Percentiles rank a stretch among this genome's conserved stretches.
These are phyloP conservation scores for Platycheirus albimanus DNA, from an alignment of 2,888 invertebrate genomes.

Conservation along the genomic window DNA sequence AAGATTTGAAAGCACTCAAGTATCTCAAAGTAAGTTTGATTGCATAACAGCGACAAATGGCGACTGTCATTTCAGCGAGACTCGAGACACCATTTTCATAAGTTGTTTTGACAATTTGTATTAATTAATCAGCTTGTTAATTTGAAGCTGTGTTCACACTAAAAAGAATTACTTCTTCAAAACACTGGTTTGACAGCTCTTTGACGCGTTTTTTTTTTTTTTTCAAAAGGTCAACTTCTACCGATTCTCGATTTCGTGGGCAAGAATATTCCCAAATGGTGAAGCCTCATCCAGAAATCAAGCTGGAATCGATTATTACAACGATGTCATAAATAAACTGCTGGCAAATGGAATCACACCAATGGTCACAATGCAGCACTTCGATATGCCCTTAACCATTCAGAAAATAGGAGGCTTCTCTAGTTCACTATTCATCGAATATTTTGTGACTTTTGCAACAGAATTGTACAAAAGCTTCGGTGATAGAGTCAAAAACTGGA, in stretches of 20 bases:
- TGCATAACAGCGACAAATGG: background rate
- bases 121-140: too few relatives aligned
- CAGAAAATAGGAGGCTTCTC: slow-evolving; percentile 84
- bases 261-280: slow-evolving; percentile 86
- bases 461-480: slow-evolving; percentile 83
- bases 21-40: slow-evolving; percentile 83
- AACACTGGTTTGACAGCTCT: too few relatives aligned
- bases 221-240: slow-evolving; percentile 83
- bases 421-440: slow-evolving; percentile 82
- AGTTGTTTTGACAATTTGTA: too few relatives aligned
- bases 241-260: slow-evolving; percentile 86
- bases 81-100: too few relatives aligned
- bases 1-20: slow-evolving; percentile 84
- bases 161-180: too few relatives aligned
- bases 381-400: slow-evolving; percentile 84
- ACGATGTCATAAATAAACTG: slow-evolving; percentile 86
- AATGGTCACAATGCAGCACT: slow-evolving; percentile 84
- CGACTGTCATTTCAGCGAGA: too few relatives aligned
- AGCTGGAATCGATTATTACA: slow-evolving; percentile 84
- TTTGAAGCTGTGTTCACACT: too few relatives aligned
- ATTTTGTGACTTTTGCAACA: slow-evolving; percentile 83
- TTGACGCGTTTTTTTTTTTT: too few relatives aligned
- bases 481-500: slow-evolving; percentile 80
- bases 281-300: slow-evolving; percentile 82
- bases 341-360: slow-evolving; percentile 85